Evolutionary conservation across 2,797 vertebrate genomes (phyloP).

Genomic region (Notolabrus celidotus): DNA sequence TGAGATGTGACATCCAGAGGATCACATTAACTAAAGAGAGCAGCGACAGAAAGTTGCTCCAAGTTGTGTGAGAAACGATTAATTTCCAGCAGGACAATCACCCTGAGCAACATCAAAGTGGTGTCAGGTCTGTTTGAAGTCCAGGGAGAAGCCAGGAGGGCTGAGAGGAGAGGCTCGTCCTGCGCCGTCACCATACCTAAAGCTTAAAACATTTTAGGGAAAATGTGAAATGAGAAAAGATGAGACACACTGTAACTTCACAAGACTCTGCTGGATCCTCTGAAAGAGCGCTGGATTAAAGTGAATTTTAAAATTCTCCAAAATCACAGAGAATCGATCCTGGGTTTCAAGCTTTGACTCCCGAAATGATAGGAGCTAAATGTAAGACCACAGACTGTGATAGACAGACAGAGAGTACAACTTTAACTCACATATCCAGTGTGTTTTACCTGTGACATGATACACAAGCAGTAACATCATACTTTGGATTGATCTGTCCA

Average conservation of each 20-base stretch:
- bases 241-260: conserved; percentile 27
- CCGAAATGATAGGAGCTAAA: conserved; percentile 12
- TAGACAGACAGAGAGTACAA: neutral
- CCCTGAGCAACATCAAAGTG: conserved; percentile 21
- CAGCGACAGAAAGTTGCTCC: neutral
- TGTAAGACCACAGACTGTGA: too few species aligned
- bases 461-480: too few species aligned
- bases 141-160: conserved; percentile 1
- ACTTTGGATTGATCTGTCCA: too few species aligned
- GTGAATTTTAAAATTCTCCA: conserved; percentile 2
- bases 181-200: conserved; percentile 4
- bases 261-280: conserved; percentile 1
- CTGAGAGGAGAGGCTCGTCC: conserved; percentile 15
- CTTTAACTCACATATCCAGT: neutral
- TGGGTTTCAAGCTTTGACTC: neutral
- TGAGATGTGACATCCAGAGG: neutral
- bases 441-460: too few species aligned
- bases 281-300: neutral
- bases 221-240: conserved; percentile 25
- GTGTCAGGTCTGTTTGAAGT: conserved; percentile 27
- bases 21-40: conserved; percentile 10
- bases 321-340: neutral
- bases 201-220: conserved; percentile 9
- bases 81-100: conserved; percentile 23
- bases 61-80: conserved; percentile 8